A percentile compares a stretch with the other conserved stretches of the same genome.
phyloP scores from a whole-genome alignment of 2,113 vertebrate species.

The Cyanistes caeruleus region DNA sequence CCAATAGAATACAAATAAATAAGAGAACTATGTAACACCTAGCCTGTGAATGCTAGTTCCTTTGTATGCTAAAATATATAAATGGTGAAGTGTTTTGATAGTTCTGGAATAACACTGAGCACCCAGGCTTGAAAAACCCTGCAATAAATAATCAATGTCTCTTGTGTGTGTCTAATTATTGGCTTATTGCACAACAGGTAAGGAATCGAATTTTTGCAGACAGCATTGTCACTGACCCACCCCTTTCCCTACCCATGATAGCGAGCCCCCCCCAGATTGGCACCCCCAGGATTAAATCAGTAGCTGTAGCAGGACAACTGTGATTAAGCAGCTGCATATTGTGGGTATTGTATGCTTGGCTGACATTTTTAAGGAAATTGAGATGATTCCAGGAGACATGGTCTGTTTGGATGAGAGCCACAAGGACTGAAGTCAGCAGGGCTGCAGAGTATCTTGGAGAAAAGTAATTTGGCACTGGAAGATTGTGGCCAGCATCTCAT shows the following conservation, averaged over 20 bases:
- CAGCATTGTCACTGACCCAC: neutral
- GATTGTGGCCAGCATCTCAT: neutral
- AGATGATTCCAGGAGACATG: neutral
- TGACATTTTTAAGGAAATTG: neutral
- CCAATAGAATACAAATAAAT: neutral
- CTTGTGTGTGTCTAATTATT: rapidly evolving
- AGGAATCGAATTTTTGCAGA: neutral
- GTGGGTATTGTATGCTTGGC: neutral
- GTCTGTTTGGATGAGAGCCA: neutral
- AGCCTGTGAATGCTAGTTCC: rapidly evolving
- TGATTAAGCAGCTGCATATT: neutral
- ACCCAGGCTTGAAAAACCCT: neutral
- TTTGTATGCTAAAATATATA: neutral
- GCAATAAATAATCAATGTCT: neutral
- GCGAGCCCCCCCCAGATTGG: neutral
- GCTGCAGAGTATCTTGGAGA: neutral
- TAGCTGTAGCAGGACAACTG: neutral
- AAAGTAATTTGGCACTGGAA: neutral
- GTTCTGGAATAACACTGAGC: neutral
- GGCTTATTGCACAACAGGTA: neutral
- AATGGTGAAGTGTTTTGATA: neutral
- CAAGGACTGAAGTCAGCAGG: rapidly evolving
- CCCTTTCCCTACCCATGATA: neutral
- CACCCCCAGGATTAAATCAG: neutral
- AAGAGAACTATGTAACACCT: rapidly evolving